Conservation (phyloP, 2,888 invertebrate genomes). For the Ornithoptera alexandrae region DNA sequence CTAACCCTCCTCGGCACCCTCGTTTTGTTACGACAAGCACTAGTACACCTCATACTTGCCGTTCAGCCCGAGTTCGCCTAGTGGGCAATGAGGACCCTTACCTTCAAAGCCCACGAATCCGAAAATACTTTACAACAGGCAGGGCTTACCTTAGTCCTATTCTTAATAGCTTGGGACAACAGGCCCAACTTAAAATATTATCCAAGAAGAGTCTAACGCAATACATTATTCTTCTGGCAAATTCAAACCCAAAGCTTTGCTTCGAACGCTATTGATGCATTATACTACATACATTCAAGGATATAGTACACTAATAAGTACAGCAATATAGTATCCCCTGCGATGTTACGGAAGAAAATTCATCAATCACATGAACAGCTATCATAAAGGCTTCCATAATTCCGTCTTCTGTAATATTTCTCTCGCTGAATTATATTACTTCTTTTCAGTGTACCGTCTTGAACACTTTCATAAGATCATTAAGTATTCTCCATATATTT, state of each 20-base stretch:
- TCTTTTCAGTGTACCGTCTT: not conserved
- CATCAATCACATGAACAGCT: slow-evolving; percentile 4
- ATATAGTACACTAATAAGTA: not conserved
- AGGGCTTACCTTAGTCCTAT: too few relatives aligned
- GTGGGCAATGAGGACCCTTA: too few relatives aligned
- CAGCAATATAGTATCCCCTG: not conserved
- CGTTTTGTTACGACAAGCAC: too few relatives aligned
- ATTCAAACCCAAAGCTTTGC: not conserved
- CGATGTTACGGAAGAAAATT: not conserved
- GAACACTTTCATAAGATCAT: not conserved
- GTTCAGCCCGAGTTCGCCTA: too few relatives aligned
- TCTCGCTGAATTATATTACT: not conserved
- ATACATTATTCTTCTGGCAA: too few relatives aligned
- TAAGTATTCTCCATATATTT: not conserved
- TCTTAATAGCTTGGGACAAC: too few relatives aligned
- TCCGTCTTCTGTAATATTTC: slow-evolving; percentile 1
- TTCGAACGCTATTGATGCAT: not conserved
- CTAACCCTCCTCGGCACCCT: too few relatives aligned
- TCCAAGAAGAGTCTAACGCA: too few relatives aligned
- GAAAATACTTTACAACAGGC: too few relatives aligned
- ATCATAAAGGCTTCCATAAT: slow-evolving; percentile 2
- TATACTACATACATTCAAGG: not conserved
- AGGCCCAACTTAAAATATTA: too few relatives aligned
- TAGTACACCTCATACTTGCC: too few relatives aligned
- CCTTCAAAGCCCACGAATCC: too few relatives aligned